A percentile compares a stretch with the other conserved stretches of the same genome.
These are phyloP conservation scores for Chymomyza costata DNA, from an alignment of 1,140 invertebrate genomes.

Conservation along the genomic window DNA sequence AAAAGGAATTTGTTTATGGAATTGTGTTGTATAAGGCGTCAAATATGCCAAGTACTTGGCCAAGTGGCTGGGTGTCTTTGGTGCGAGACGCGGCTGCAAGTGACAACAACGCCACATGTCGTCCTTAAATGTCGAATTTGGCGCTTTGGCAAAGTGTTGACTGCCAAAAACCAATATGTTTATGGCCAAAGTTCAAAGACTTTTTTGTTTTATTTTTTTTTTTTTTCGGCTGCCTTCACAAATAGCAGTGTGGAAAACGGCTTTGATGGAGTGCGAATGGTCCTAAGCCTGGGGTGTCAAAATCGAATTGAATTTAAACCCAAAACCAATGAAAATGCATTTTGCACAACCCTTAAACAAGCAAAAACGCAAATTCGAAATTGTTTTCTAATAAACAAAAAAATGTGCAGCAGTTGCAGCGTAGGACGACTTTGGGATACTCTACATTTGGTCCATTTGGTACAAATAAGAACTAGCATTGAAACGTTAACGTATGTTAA, in stretches of 20 bases:
- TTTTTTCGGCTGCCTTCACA: too few species aligned
- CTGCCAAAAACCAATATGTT: conserved; percentile 53
- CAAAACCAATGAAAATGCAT: conserved; percentile 11
- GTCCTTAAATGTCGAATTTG: conserved; percentile 21
- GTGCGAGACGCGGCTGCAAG: conserved; percentile 43
- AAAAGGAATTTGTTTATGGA: conserved; percentile 40
- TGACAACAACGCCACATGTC: conserved; percentile 56
- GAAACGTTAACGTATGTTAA: too few species aligned
- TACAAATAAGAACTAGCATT: too few species aligned
- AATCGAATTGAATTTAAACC: conserved; percentile 61
- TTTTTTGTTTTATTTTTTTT: conserved; percentile 55
- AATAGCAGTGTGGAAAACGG: too few species aligned
- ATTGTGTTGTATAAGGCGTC: conserved; percentile 1
- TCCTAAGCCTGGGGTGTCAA: conserved; percentile 70
- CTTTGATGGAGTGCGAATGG: too few species aligned
- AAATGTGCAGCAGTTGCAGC: conserved; percentile 33
- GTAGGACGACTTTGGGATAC: too few species aligned
- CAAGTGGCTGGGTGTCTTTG: conserved; percentile 1
- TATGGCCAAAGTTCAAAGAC: conserved; percentile 68
- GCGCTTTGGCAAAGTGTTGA: conserved; percentile 14
- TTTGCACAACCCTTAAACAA: background rate
- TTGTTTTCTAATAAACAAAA: conserved; percentile 13
- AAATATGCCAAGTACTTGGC: too few species aligned
- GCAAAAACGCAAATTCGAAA: too few species aligned
- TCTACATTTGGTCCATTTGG: too few species aligned